Evolutionary conservation across 2,113 vertebrate species (phyloP), one percentile per base, ranked within the genome.

Genomic region (Anolis carolinensis): DNA sequence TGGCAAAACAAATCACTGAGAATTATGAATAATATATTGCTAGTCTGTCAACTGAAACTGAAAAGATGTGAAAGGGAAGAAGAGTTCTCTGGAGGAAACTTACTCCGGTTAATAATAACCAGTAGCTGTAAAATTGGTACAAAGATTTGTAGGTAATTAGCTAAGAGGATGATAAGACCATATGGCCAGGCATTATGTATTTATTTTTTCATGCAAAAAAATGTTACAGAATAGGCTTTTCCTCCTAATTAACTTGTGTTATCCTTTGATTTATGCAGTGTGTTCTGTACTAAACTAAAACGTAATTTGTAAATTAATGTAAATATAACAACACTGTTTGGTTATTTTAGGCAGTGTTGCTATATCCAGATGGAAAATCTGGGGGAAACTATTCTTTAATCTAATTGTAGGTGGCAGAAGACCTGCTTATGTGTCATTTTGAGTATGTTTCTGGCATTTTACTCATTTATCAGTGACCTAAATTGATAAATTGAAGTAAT

Each of bases 81-180:
- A 76, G 68, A 81, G 81, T 90, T 87, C 93, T 90, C 92, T 70
- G 7, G 92, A 91, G 90, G 84, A 92, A 93, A 75, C 73, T 67
- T 63, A 87, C 25, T 88, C 10, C 7, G 77, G 79, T 92, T 95
- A 90, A 85, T 93, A 91, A 91, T 84, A 94, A 91, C 63, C 16
- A 90, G 77, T 84, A 94, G 84, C 90, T 92, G 84, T 87, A 92
- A 93, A 93, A 92, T 23, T 80, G 82, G 25, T 91, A 83, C 75
- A 81, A 86, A 59, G 84, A 88, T 95, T 91, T 95, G 84, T 92
- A 93, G 91, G 79, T 93, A 93, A 94, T 95, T 93, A 94, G 78
- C 77, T 55, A 92, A 89, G 36, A 93, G 86, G 85, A 89, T 78
- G 86, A 62, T 68, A 91, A 89, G 86, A 89, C 90, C 87, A 87